Conservation (phyloP, 2,113 vertebrate species). For the Rhineura floridana region DNA sequence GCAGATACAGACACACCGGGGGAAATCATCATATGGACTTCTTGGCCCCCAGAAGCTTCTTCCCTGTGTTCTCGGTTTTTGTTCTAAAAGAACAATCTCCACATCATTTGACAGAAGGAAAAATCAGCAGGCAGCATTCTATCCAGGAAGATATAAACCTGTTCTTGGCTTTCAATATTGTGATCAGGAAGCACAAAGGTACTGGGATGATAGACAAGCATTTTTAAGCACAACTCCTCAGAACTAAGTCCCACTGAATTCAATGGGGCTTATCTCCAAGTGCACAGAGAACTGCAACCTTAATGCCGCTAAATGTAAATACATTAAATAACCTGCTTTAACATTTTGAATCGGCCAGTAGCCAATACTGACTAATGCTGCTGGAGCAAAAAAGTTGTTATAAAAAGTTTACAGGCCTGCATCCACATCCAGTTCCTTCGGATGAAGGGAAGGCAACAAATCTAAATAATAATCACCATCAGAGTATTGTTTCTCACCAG, state of each 20-base stretch:
- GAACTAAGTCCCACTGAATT: background rate
- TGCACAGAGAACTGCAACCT: background rate
- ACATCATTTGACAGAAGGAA: background rate
- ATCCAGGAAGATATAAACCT: background rate
- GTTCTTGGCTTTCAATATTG: background rate
- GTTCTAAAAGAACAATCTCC: background rate
- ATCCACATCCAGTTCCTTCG: too few relatives aligned
- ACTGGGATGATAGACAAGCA: background rate
- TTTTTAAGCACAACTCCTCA: too few relatives aligned
- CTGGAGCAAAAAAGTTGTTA: background rate
- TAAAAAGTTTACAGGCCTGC: background rate
- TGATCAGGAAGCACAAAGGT: background rate
- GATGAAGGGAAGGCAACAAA: too few relatives aligned
- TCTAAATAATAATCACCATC: too few relatives aligned
- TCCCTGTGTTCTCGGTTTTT: background rate
- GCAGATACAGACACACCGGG: background rate
- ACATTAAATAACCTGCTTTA: background rate
- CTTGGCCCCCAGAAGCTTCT: background rate
- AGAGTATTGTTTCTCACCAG: too few relatives aligned
- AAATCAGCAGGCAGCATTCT: background rate
- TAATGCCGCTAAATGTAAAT: background rate
- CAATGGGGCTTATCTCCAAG: background rate
- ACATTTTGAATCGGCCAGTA: too few relatives aligned
- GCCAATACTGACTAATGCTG: too few relatives aligned
- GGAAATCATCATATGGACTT: background rate